These are phyloP conservation scores for Trilocha varians DNA, from an alignment of 2,888 invertebrate genomes.

Conservation along the genomic window DNA sequence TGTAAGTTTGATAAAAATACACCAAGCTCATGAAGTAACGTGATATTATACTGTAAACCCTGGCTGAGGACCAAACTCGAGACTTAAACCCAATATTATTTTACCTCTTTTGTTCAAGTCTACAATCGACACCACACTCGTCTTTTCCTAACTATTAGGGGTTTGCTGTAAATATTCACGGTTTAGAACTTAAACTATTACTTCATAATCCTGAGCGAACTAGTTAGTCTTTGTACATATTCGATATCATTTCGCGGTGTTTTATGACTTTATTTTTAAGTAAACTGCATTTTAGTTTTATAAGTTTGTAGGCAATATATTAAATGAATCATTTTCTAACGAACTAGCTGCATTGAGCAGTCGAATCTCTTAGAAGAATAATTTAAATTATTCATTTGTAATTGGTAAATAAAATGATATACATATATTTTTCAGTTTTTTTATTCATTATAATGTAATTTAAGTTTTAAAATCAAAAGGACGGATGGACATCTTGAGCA, in stretches of 20 bases:
- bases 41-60: slow-evolving; percentile 48
- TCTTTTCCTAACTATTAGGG: slow-evolving; percentile 36
- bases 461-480: background rate
- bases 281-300: slow-evolving; percentile 71
- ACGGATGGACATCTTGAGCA: background rate
- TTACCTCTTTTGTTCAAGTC: background rate
- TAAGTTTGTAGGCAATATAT: slow-evolving; percentile 71
- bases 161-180: slow-evolving; percentile 48
- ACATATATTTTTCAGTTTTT: slow-evolving; percentile 18
- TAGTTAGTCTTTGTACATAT: slow-evolving; percentile 66
- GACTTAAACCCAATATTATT: background rate
- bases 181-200: slow-evolving; percentile 49
- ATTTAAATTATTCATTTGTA: slow-evolving; percentile 67
- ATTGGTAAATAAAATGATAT: slow-evolving; percentile 73
- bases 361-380: slow-evolving; percentile 71
- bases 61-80: background rate
- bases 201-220: slow-evolving; percentile 58
- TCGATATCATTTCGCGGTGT: slow-evolving; percentile 66
- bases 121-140: slow-evolving; percentile 21
- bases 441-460: background rate
- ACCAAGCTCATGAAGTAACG: slow-evolving; percentile 55
- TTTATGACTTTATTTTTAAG: slow-evolving; percentile 62
- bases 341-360: slow-evolving; percentile 56
- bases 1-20: slow-evolving; percentile 60
- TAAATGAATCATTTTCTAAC: slow-evolving; percentile 63